A percentile compares a stretch with the other conserved stretches of the same genome.
phyloP scores from a whole-genome alignment of 1,140 invertebrate species.

The Mactra quadrangularis region DNA sequence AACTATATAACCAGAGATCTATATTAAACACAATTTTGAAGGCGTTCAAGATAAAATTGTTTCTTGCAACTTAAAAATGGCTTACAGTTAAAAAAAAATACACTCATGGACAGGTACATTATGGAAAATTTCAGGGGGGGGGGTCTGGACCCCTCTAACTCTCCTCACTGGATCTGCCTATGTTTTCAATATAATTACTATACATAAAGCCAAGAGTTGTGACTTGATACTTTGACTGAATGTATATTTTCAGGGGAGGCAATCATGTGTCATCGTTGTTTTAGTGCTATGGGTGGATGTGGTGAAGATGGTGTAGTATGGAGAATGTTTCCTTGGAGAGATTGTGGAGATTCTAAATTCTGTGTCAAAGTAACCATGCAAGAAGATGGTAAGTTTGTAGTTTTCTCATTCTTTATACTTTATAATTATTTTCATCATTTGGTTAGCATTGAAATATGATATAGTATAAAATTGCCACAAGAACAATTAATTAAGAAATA shows the following conservation, averaged over 20 bases:
- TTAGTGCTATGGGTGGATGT: conserved; percentile 80
- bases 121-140: too few species aligned
- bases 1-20: too few species aligned
- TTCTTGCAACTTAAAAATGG: too few species aligned
- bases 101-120: background rate
- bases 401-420: too few species aligned
- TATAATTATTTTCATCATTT: too few species aligned
- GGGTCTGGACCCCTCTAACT: background rate
- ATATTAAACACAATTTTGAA: too few species aligned
- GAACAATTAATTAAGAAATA: too few species aligned
- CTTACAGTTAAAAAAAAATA: too few species aligned
- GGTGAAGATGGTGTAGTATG: conserved; percentile 74
- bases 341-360: conserved; percentile 77
- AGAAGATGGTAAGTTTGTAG: conserved; percentile 75
- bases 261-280: conserved; percentile 79
- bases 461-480: too few species aligned
- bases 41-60: too few species aligned
- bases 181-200: background rate
- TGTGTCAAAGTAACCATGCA: conserved; percentile 82
- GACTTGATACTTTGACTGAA: background rate
- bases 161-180: background rate
- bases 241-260: conserved; percentile 67
- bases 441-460: too few species aligned
- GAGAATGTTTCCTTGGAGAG: conserved; percentile 80
- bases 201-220: background rate